These are phyloP conservation scores for Athalia circularis DNA, from an alignment of 2,888 invertebrate species.

Conservation along the genomic window DNA sequence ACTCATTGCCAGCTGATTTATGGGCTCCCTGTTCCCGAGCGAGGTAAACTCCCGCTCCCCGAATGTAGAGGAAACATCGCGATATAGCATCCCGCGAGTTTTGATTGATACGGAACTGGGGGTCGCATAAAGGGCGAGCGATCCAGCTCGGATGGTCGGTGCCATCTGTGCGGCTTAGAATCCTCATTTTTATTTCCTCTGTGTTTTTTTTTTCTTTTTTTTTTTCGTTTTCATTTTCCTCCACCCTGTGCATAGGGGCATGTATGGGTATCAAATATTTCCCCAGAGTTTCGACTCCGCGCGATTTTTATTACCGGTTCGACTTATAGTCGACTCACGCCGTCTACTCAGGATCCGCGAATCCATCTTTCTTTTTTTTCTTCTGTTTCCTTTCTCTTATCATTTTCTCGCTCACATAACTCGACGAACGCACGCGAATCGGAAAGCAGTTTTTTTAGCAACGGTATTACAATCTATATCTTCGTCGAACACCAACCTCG, in stretches of 20 bases:
- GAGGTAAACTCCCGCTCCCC: background rate
- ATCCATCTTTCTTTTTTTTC: conserved; percentile 18
- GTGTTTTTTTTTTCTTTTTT: background rate
- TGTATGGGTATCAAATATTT: too few species aligned
- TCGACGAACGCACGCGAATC: background rate
- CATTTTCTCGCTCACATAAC: conserved; percentile 1
- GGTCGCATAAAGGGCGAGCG: background rate
- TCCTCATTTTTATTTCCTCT: conserved; percentile 8
- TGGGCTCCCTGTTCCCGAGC: background rate
- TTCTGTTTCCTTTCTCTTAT: background rate
- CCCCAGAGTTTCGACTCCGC: too few species aligned
- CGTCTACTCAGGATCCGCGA: background rate
- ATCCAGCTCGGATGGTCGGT: background rate
- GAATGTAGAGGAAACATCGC: conserved; percentile 29
- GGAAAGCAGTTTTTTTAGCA: too few species aligned
- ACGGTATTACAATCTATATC: too few species aligned
- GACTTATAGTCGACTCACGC: background rate
- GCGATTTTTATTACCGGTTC: background rate
- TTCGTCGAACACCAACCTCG: too few species aligned
- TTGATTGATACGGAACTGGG: conserved; percentile 38
- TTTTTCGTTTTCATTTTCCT: background rate
- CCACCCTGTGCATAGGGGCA: conserved; percentile 54
- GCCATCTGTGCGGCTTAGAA: conserved; percentile 35
- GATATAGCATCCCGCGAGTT: background rate
- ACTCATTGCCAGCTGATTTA: conserved; percentile 41